Evolutionary conservation across 53 echinoderm and acorn worm species (phyloP), one percentile per base, ranked within the genome.

Genomic region (Holothuria scabra): DNA sequence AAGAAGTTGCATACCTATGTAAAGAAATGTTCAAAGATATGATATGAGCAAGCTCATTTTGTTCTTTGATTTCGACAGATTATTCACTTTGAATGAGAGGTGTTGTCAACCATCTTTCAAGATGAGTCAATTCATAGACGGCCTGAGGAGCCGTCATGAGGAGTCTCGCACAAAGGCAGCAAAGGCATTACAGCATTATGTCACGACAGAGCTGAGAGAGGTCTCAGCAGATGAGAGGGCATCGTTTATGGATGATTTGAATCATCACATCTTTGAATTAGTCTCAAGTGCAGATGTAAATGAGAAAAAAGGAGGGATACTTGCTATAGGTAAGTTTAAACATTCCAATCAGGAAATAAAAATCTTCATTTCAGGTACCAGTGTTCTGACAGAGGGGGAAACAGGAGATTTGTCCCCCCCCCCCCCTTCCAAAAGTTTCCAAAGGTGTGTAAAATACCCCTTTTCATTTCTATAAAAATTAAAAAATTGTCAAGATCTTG

Each of bases 231-330:
- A 96, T 63, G 96, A 96, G 88, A 74, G 93, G 66, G 93, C 91
- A 19, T 91, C 96, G 14, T 96, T 96, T 64, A 93, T 96, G 96
- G 93, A 93, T 56, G 91, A 90, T 33, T 78, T 96, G 70, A 93
- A 96, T 62, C 96, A 96, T 72, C 91, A 93, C 67, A 96, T 96
- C 61, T 93, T 96, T 74, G 93, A 96, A 58, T 46, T 96, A 60
- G 96, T 96, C 38, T 96, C 96, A 31, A 96, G 96, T 86, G 87
- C 90, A 31, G 96, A 96, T 60, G 96, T 93, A 59, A 96, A 93
- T 80, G 96, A 96, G 69, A 96, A 96, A 90, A 96, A 96, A 32
- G 96, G 96, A 24, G 96, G 96, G 49, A 93, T 96, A 31, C 85
- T 96, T 72, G 93, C 96, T 6, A 96, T 96, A 34, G 96, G 96